Evolutionary conservation across 2,113 vertebrate species (phyloP).

Genomic region (Drymodes brunneopygia): DNA sequence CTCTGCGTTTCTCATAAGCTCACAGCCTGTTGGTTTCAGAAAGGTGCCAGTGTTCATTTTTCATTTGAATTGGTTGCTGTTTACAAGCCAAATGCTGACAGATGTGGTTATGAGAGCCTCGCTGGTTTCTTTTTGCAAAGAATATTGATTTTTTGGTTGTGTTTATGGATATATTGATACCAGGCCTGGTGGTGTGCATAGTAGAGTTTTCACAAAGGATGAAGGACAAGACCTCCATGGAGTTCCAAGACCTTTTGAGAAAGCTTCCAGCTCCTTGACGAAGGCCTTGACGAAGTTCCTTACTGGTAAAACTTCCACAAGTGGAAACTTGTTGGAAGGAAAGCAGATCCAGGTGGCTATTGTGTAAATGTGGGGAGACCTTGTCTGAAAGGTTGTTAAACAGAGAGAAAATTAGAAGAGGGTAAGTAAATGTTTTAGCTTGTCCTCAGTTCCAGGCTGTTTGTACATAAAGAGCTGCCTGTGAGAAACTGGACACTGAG

Average conservation of each 20-base stretch:
- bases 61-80: not conserved
- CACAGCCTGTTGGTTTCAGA: not conserved
- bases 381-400: conserved; percentile 21
- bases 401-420: conserved; percentile 1
- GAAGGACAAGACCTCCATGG: not conserved
- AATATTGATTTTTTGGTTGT: not conserved
- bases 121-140: not conserved
- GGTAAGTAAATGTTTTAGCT: conserved; percentile 27
- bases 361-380: conserved; percentile 39
- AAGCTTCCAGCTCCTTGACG: not conserved
- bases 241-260: not conserved
- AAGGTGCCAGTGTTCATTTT: not conserved
- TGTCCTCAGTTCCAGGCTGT: not conserved
- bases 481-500: not conserved
- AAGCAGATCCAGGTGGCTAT: conserved; percentile 24
- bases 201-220: not conserved
- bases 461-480: not conserved
- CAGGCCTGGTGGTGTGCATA: not conserved
- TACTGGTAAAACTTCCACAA: not conserved
- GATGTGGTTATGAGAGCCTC: not conserved
- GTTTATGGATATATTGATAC: not conserved
- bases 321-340: conserved; percentile 36
- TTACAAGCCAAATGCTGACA: not conserved
- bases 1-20: not conserved
- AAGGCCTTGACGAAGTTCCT: not conserved